A percentile compares a stretch with the other conserved stretches of the same genome.
These are phyloP conservation scores for Cherax destructor DNA, from an alignment of 1,140 invertebrate genomes.

Conservation along the genomic window DNA sequence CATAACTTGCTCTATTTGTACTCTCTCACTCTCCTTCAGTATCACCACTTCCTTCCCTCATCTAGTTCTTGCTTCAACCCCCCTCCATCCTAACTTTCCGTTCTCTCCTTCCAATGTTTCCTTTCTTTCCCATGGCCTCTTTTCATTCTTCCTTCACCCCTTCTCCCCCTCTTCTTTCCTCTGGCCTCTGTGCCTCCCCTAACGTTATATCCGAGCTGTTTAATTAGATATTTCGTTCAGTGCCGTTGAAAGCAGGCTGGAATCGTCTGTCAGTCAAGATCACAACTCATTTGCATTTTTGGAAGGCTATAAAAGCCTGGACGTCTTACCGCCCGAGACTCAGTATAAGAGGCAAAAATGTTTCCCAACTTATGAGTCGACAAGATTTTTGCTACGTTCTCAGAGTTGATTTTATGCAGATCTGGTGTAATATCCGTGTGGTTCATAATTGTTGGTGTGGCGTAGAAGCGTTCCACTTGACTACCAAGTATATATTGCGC, in stretches of 20 bases:
- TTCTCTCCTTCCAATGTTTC: not conserved
- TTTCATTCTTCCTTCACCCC: not conserved
- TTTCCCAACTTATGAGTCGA: slow-evolving; percentile 20
- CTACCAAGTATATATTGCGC: no score
- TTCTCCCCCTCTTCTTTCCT: not conserved
- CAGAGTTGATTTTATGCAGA: not conserved
- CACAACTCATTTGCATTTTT: slow-evolving; percentile 57
- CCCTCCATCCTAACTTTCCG: not conserved
- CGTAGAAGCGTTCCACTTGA: no score
- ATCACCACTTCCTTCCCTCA: not conserved
- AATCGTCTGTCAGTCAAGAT: slow-evolving; percentile 56
- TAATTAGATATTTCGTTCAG: slow-evolving; percentile 56
- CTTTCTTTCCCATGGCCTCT: not conserved
- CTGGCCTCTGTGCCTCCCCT: not conserved
- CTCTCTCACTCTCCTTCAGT: not conserved
- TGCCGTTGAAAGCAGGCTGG: slow-evolving; percentile 43
- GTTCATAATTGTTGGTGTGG: no score
- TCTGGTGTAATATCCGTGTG: not conserved
- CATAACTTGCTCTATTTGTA: not conserved
- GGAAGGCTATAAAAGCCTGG: slow-evolving; percentile 37
- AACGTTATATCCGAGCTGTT: slow-evolving; percentile 44
- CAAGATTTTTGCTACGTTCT: not conserved
- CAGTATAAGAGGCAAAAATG: slow-evolving; percentile 12
- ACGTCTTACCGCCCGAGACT: slow-evolving; percentile 15
- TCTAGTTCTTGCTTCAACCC: not conserved